These are phyloP conservation scores for Miltochrista miniata DNA, from an alignment of 2,888 invertebrate species.

Conservation along the genomic window DNA sequence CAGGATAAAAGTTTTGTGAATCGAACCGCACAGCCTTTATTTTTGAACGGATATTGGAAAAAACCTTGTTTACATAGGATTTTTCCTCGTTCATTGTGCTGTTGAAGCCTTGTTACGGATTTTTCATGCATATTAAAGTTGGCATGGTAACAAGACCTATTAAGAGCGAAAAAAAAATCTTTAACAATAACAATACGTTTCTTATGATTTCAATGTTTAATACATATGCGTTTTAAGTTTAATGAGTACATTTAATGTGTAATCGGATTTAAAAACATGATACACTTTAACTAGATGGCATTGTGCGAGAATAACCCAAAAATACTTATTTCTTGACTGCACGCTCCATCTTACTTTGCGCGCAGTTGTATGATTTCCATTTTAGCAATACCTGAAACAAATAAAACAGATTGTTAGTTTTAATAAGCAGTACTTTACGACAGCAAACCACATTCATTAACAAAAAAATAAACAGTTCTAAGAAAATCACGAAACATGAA, in stretches of 20 bases:
- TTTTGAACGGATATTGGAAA: slow-evolving; percentile 20
- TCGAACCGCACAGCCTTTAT: slow-evolving; percentile 12
- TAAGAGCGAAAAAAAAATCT: too few relatives aligned
- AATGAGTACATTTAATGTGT: too few relatives aligned
- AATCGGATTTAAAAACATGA: too few relatives aligned
- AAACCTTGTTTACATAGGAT: slow-evolving; percentile 10
- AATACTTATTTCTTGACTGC: too few relatives aligned
- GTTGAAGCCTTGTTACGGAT: background rate
- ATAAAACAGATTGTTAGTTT: background rate
- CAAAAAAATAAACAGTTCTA: slow-evolving; percentile 6
- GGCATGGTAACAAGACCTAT: background rate
- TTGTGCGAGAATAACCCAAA: background rate
- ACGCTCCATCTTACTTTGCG: background rate
- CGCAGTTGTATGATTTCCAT: background rate
- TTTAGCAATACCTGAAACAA: slow-evolving; percentile 26
- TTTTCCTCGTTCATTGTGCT: slow-evolving; percentile 4
- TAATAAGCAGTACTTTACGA: background rate
- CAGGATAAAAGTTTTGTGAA: slow-evolving; percentile 9
- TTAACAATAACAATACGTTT: too few relatives aligned
- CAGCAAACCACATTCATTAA: background rate
- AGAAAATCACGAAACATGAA: slow-evolving; percentile 35
- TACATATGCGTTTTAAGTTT: too few relatives aligned
- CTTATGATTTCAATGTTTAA: too few relatives aligned
- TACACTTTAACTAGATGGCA: too few relatives aligned
- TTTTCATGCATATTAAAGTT: slow-evolving; percentile 5